A percentile compares a stretch with the other conserved stretches of the same genome.
Conservation (phyloP, 2,888 invertebrate genomes). For the Thymelicus acteon region DNA sequence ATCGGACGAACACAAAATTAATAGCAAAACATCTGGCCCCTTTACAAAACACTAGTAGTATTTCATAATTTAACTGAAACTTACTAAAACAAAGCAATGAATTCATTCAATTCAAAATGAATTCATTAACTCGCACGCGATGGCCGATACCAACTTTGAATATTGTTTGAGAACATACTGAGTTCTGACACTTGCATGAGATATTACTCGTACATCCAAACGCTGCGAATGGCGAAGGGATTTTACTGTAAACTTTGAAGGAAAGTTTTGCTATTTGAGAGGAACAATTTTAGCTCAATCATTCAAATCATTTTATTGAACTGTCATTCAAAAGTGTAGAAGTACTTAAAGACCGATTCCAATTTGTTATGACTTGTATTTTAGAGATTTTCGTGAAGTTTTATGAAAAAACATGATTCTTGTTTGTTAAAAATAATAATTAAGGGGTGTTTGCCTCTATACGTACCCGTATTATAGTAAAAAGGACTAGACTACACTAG, state of each 20-base stretch:
- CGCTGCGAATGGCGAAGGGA: background rate
- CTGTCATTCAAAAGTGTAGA: too few relatives aligned
- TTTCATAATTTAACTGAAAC: slow-evolving; percentile 7
- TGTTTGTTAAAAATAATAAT: too few relatives aligned
- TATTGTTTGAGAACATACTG: slow-evolving; percentile 7
- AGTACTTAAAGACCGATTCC: too few relatives aligned
- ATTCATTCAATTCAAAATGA: slow-evolving; percentile 6
- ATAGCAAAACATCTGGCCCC: slow-evolving; percentile 2
- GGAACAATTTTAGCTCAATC: too few relatives aligned
- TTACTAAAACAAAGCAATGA: slow-evolving; percentile 14
- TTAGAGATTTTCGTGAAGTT: too few relatives aligned
- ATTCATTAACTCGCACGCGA: slow-evolving; percentile 8
- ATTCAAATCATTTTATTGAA: too few relatives aligned
- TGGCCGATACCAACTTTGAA: slow-evolving; percentile 10
- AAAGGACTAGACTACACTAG: too few relatives aligned
- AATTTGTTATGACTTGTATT: too few relatives aligned
- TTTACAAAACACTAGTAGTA: background rate
- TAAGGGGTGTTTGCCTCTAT: too few relatives aligned
- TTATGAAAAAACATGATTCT: too few relatives aligned
- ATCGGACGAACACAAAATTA: background rate
- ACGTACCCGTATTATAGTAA: too few relatives aligned
- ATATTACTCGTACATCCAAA: slow-evolving; percentile 12
- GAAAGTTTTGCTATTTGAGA: background rate
- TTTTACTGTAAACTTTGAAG: background rate
- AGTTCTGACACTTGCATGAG: slow-evolving; percentile 23